Evolutionary conservation across 2,888 invertebrate species (phyloP), one percentile per base, ranked within the genome.

Genomic region (Ligdia adustata): DNA sequence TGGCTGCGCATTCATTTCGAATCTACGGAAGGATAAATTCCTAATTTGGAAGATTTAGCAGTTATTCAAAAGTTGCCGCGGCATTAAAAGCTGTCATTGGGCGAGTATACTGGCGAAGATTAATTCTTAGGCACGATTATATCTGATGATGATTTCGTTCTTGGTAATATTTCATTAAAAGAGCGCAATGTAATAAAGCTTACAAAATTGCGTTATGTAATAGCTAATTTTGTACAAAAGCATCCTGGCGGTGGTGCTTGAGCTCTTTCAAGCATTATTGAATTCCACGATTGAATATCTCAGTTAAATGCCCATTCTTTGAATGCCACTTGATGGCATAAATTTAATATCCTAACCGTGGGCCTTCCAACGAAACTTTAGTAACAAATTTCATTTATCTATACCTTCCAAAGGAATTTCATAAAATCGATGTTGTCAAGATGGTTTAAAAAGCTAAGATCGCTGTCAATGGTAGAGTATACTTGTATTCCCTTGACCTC

Each of bases 321-420:
- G 77, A 80, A 87, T 82, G 73, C 82, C 82, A 79, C 76, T 85
- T 77, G 81, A 80, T 81, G 79, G 83, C 81, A 83, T 84, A 85
- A 87, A 87, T 87, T 87, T 86, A 87, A 87, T 87, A 86, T 83
- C 84, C 79, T 75, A 74, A 78, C 81, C 79, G 74, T 74, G 75
- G 75, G 75, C 75, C 72, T 73, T 79, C 75, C 75, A 73, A 72
- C 72, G 68, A 71, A 84, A 86, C 82, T 86, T 87, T 84, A 81
- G 86, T 86, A 84, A 86, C 87, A 87, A 87, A 86, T 87, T 86
- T 84, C 79, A 87, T 86, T 85, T 87, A 84, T 86, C 82, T 84
- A 39, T 49, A 49, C 71, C 70, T 72, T 74, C 64, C 63, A 55
- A 59, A 74, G 79, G 83, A 84, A 84, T 86, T 86, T 84, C 81